Percentiles rank a stretch among this genome's conserved stretches.
These are phyloP conservation scores for Scyliorhinus canicula DNA, from an alignment of 2,797 vertebrate genomes.

Conservation along the genomic window DNA sequence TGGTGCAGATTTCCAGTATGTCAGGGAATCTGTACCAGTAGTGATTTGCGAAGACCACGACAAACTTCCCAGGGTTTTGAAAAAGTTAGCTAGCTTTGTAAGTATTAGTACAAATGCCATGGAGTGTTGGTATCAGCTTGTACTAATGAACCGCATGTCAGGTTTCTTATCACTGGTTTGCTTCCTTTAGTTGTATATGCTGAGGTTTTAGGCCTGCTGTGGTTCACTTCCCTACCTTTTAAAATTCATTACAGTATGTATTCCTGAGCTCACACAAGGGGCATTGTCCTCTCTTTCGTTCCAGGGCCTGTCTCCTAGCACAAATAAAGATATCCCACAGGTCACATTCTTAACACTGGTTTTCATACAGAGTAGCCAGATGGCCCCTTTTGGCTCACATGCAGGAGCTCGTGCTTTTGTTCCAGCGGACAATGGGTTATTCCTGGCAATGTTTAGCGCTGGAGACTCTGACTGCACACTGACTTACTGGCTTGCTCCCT, in stretches of 20 bases:
- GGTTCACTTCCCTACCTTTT: background rate
- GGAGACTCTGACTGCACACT: slow-evolving; percentile 13
- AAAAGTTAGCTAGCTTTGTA: background rate
- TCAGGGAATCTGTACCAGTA: background rate
- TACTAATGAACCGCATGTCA: background rate
- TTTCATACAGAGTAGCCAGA: slow-evolving; percentile 23
- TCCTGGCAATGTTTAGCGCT: slow-evolving; percentile 13
- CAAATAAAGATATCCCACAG: slow-evolving; percentile 24
- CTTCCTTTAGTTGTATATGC: background rate
- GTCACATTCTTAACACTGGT: slow-evolving; percentile 25
- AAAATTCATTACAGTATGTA: background rate
- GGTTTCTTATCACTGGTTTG: background rate
- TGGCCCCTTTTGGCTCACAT: background rate
- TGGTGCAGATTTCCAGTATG: background rate
- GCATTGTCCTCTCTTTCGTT: slow-evolving; percentile 6
- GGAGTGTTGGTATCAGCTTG: background rate
- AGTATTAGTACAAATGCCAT: background rate
- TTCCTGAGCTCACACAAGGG: background rate
- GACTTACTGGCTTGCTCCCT: slow-evolving; percentile 24
- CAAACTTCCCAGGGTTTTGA: background rate
- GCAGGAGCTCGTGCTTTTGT: slow-evolving; percentile 1
- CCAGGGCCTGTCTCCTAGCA: background rate
- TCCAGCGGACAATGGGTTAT: slow-evolving; percentile 26
- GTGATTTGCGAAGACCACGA: background rate
- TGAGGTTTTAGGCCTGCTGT: background rate